Base-by-base conservation (phyloP, 2,888 invertebrate genomes). In the Eustalomyia histrio region DNA sequence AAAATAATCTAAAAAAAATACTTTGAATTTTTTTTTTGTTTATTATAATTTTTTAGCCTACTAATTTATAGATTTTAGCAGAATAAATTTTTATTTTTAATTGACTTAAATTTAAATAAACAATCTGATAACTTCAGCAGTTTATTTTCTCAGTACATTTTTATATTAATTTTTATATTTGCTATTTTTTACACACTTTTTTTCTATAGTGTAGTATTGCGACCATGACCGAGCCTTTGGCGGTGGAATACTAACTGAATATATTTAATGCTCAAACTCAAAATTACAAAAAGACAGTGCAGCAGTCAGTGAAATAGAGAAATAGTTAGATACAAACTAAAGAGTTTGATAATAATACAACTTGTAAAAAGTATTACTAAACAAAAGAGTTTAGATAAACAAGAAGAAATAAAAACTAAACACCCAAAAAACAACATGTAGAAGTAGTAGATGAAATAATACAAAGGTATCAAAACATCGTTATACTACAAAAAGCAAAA, bases 161-260 rank as follows among this genome's bases (percentile, higher is more conserved):
- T n/a, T n/a, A n/a, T n/a, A n/a, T n/a, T n/a, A n/a, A n/a, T n/a
- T n/a, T n/a, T n/a, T n/a, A n/a, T n/a, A n/a, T n/a, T n/a, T n/a
- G n/a, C n/a, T n/a, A n/a, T n/a, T n/a, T n/a, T n/a, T n/a, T n/a
- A n/a, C n/a, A n/a, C n/a, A n/a, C n/a, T n/a, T n/a, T n/a, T n/a
- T n/a, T n/a, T n/a, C n/a, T n/a, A n/a, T n/a, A n/a, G n/a, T n/a
- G n/a, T n/a, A n/a, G n/a, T n/a, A n/a, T n/a, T n/a, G 29, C 75
- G 75, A 61, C 79, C 79, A 58, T 76, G 81, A 76, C 73, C 69
- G 69, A 52, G 74, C 69, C 71, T 58, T 33, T 35, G 43, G 58
- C 16, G 24, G n/a, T 65, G 50, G 65, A 35, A 24, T 67, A 75
- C 52, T 16, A 60, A 60, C 24, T 35, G 47, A 63, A 64, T 14